A percentile compares a stretch with the other conserved stretches of the same genome.
phyloP scores from a whole-genome alignment of 2,888 invertebrate species.

The Leucophora obtusa region DNA sequence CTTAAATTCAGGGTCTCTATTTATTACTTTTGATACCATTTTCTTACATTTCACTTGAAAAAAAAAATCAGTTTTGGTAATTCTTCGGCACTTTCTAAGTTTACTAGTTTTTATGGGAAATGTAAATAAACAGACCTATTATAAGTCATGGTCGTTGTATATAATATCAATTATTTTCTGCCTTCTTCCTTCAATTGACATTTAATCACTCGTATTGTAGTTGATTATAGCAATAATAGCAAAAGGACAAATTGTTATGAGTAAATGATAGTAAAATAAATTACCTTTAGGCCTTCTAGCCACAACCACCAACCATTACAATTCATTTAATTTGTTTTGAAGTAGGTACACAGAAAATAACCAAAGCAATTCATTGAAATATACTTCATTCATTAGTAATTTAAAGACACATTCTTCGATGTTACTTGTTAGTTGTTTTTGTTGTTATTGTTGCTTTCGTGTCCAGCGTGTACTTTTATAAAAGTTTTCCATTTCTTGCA shows the following conservation, averaged over 20 bases:
- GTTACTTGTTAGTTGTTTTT: too few species aligned
- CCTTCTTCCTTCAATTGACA: conserved; percentile 8
- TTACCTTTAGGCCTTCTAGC: not conserved
- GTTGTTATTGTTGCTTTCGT: not conserved
- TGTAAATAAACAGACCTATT: too few species aligned
- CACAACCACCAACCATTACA: conserved; percentile 31
- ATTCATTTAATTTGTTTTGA: conserved; percentile 43
- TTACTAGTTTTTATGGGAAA: too few species aligned
- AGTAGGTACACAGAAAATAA: conserved; percentile 5
- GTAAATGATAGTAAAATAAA: conserved; percentile 50
- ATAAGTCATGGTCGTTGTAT: too few species aligned
- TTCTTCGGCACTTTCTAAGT: too few species aligned
- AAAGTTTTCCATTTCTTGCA: not conserved
- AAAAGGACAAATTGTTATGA: conserved; percentile 62
- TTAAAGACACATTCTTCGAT: not conserved
- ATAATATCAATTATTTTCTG: not conserved
- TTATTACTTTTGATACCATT: too few species aligned
- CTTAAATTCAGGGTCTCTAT: too few species aligned
- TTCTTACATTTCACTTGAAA: too few species aligned
- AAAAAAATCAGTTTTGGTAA: too few species aligned
- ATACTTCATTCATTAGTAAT: conserved; percentile 47
- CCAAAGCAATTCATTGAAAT: conserved; percentile 29
- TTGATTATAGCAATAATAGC: conserved; percentile 61
- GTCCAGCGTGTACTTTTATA: not conserved
- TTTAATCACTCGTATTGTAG: conserved; percentile 46